Evolutionary conservation across 2,888 invertebrate species (phyloP), one percentile per base, ranked within the genome.

Genomic region (Eulithis testata): DNA sequence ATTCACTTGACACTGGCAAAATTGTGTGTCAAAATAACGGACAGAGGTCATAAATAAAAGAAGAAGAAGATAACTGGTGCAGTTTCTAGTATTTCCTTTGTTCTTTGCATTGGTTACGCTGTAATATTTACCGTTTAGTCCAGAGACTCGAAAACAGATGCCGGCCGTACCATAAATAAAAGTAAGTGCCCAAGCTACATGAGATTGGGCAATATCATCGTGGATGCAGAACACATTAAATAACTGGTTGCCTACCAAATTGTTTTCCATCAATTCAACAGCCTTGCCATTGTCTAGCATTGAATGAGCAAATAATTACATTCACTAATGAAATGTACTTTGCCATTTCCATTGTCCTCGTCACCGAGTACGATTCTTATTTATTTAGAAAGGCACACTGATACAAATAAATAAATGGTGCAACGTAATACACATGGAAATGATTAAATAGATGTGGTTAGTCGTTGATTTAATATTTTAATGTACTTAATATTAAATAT

Each of bases 141-240:
- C 40, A 50, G 58, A 14, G 36, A 47, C 12, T 53, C 53, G 45
- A 62, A 58, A 27, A 63, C 57, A 65, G 53, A 67, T 71, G 68
- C 72, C 65, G 44, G 54, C 69, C 65, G 69, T 70, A 64, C 57
- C 60, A 65, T 75, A 71, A 75, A 76, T 70, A 71, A 68, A 47
- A 53, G 31, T 54, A 62, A 70, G 66, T 69, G 69, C 49, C 47
- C 63, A 57, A 63, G 53, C 47, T 31, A 45, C 51, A 55, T 49
- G 60, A 52, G 53, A n/a, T 40, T 58, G 60, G 62, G 63, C 51
- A 59, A 66, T 58, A 61, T 62, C 70, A 61, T 62, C 70, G 55
- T 68, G 66, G 73, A 74, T 75, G 76, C 77, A 76, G 73, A 78
- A 75, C 76, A 60, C 74, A 74, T 79, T 76, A 74, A 76, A 76